Evolutionary conservation across 2,797 vertebrate species (phyloP).

Genomic region (Microctenopoma stevenorrisi): DNA sequence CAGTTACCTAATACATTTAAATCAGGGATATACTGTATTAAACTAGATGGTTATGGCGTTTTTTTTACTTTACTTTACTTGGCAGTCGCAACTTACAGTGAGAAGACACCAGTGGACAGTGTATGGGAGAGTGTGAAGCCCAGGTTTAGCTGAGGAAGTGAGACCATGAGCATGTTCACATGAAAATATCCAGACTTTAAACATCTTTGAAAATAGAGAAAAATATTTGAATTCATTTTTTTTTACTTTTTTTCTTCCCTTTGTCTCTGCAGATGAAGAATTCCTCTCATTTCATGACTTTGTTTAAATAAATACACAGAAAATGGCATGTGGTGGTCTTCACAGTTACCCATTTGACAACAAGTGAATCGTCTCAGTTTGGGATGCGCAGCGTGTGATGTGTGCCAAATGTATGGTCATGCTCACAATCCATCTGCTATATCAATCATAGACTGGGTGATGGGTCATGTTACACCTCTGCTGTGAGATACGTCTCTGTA

Average conservation of each 20-base stretch:
- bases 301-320: conserved; percentile 14
- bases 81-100: no score
- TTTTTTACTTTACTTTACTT: no score
- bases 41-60: no score
- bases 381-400: conserved; percentile 18
- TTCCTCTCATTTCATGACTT: conserved; percentile 4
- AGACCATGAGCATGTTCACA: conserved; percentile 75
- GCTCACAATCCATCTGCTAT: conserved; percentile 36
- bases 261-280: conserved; percentile 24
- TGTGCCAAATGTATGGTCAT: conserved; percentile 33
- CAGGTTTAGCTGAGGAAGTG: conserved; percentile 70
- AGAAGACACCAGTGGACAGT: no score
- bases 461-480: conserved; percentile 44
- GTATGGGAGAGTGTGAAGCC: conserved; percentile 36
- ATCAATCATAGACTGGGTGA: conserved; percentile 43
- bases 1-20: no score
- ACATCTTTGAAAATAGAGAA: background rate
- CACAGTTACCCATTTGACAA: conserved; percentile 27
- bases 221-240: background rate
- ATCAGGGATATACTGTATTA: no score
- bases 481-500: conserved; percentile 29
- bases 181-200: background rate
- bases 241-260: background rate
- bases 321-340: background rate
- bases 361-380: conserved; percentile 19